phyloP scores from a whole-genome alignment of 2,888 invertebrate species.

The Scaptomyza tumidula region DNA sequence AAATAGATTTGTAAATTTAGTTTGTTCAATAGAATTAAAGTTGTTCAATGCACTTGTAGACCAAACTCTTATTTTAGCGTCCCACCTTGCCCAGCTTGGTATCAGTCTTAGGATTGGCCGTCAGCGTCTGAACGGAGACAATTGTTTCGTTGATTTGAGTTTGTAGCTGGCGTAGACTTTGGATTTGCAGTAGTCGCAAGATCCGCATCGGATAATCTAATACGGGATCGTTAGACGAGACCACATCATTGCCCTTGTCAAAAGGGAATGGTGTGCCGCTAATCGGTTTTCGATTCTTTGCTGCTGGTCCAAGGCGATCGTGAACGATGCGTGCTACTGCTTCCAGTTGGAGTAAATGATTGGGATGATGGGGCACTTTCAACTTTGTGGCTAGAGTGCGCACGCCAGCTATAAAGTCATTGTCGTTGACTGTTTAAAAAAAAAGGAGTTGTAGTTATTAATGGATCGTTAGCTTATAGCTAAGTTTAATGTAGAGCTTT shows the following conservation, averaged over 20 bases:
- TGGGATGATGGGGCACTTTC: constrained; percentile 91
- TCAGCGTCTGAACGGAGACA: constrained; percentile 95
- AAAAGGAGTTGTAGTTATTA: not conserved
- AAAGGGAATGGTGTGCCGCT: constrained; percentile 89
- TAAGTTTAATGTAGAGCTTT: no score
- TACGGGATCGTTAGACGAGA: constrained; percentile 87
- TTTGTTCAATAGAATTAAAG: constrained; percentile 47
- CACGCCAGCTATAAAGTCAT: constrained; percentile 93
- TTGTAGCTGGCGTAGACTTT: constrained; percentile 88
- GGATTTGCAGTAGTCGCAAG: constrained; percentile 89
- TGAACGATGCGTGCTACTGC: constrained; percentile 88
- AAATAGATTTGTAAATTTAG: constrained; percentile 29
- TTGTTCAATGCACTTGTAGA: constrained; percentile 13
- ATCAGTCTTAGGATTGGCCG: constrained; percentile 98
- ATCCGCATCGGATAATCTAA: constrained; percentile 91
- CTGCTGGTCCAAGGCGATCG: constrained; percentile 87
- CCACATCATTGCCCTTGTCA: constrained; percentile 87
- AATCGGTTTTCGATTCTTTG: constrained; percentile 77
- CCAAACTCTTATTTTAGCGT: constrained; percentile 79
- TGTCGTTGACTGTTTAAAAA: constrained; percentile 88
- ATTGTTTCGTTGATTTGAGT: constrained; percentile 97
- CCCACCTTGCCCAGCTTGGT: constrained; percentile 97
- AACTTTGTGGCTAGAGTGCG: constrained; percentile 91
- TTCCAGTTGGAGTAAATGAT: constrained; percentile 90
- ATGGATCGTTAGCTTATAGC: no score